Conservation (phyloP, 2,797 vertebrate genomes). For the Sphaeramia orbicularis region DNA sequence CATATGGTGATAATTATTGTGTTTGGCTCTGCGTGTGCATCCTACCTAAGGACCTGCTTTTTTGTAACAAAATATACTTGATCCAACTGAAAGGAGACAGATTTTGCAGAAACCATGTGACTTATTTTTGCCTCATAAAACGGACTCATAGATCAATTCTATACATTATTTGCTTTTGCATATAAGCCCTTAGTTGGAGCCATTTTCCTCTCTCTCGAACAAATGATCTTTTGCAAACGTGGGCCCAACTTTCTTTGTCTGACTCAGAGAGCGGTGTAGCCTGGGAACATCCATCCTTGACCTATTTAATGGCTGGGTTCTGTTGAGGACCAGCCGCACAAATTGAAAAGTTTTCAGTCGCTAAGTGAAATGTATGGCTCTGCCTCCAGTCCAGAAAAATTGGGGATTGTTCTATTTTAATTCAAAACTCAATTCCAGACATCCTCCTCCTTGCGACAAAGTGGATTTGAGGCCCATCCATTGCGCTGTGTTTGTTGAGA, state of each 20-base stretch:
- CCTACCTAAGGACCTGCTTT: slow-evolving; percentile 37
- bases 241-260: slow-evolving; percentile 63
- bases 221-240: slow-evolving; percentile 50
- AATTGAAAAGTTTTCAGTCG: slow-evolving; percentile 87
- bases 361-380: slow-evolving; percentile 86
- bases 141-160: slow-evolving; percentile 33
- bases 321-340: slow-evolving; percentile 78
- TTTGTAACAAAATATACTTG: no score
- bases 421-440: slow-evolving; percentile 86
- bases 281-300: slow-evolving; percentile 83
- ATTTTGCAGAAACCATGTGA: slow-evolving; percentile 23
- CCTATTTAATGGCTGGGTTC: slow-evolving; percentile 85
- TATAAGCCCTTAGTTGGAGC: slow-evolving; percentile 24
- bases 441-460: slow-evolving; percentile 70
- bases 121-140: slow-evolving; percentile 30
- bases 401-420: slow-evolving; percentile 87
- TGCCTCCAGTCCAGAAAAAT: slow-evolving; percentile 77
- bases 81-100: slow-evolving; percentile 1
- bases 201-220: slow-evolving; percentile 48
- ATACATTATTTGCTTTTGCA: slow-evolving; percentile 28
- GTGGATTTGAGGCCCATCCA: slow-evolving; percentile 79
- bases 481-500: slow-evolving; percentile 77
- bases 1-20: slow-evolving; percentile 55
- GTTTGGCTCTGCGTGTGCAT: slow-evolving; percentile 56
- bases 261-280: slow-evolving; percentile 64